These are phyloP conservation scores for Tinea trinotella DNA, from an alignment of 2,888 invertebrate genomes.

Conservation along the genomic window DNA sequence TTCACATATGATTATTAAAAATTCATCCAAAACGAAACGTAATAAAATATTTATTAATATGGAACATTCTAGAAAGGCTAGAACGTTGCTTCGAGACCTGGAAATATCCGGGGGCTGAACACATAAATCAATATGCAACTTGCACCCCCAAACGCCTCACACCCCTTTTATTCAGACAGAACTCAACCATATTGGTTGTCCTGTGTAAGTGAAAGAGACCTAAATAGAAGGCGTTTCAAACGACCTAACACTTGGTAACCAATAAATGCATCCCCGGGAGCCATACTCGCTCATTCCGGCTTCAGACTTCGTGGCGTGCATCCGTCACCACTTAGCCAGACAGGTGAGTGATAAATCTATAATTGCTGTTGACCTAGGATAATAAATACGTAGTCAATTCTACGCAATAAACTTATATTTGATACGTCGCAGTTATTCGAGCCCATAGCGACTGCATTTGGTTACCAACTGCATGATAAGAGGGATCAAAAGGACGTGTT, in stretches of 20 bases:
- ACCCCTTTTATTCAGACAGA: background rate
- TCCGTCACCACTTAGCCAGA: background rate
- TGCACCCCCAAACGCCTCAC: constrained; percentile 3
- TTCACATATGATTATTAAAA: too few species aligned
- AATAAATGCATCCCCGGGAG: constrained; percentile 9
- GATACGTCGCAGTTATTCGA: background rate
- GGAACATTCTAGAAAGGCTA: background rate
- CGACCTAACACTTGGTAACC: background rate
- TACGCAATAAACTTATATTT: background rate
- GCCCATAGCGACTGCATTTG: background rate
- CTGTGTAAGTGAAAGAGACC: background rate
- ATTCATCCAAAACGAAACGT: background rate
- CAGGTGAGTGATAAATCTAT: background rate
- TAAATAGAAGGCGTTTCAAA: background rate
- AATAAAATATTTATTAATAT: background rate
- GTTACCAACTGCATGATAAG: background rate
- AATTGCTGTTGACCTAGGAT: constrained; percentile 28
- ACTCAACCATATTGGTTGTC: background rate
- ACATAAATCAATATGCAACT: constrained; percentile 7
- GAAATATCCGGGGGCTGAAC: background rate
- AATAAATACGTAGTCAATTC: constrained; percentile 30
- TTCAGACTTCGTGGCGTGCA: background rate
- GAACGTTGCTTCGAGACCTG: background rate
- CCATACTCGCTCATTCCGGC: constrained; percentile 1
- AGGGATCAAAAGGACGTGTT: background rate